phyloP scores from a whole-genome alignment of 2,888 invertebrate species.

The Rhabditoides inermis region DNA sequence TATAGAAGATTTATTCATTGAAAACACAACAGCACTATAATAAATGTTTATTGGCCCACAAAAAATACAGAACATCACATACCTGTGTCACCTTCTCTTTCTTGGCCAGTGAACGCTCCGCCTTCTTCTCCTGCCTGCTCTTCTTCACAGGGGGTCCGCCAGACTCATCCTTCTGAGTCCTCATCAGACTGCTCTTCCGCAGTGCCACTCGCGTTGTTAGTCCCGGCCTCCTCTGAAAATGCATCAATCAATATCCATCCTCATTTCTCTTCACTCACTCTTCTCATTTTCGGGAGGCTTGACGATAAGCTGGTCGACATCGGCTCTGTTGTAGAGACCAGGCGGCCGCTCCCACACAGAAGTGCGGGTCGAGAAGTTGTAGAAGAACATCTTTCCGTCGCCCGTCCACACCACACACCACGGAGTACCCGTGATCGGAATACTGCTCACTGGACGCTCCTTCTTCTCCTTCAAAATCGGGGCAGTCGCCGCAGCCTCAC shows the following conservation, averaged over 20 bases:
- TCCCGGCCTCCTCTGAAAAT: not conserved
- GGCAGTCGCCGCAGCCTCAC: conserved; percentile 51
- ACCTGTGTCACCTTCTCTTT: conserved; percentile 33
- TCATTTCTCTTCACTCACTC: too few relatives aligned
- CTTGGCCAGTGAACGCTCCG: conserved; percentile 23
- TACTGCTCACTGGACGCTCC: conserved; percentile 79
- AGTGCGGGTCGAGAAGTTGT: conserved; percentile 86
- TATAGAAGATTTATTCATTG: too few relatives aligned
- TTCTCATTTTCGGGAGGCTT: conserved; percentile 61
- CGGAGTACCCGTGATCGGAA: conserved; percentile 75
- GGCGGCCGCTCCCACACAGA: conserved; percentile 96
- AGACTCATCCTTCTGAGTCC: conserved; percentile 21
- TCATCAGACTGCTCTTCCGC: conserved; percentile 7
- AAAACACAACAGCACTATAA: too few relatives aligned
- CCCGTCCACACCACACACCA: conserved; percentile 99
- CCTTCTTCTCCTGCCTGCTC: conserved; percentile 42
- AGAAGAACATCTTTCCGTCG: conserved; percentile 94
- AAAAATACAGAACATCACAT: too few relatives aligned
- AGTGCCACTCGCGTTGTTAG: too few relatives aligned
- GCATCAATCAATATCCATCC: not conserved
- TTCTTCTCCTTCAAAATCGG: conserved; percentile 54
- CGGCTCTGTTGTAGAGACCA: conserved; percentile 71
- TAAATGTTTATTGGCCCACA: too few relatives aligned
- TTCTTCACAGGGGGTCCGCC: conserved; percentile 48
- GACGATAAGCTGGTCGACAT: conserved; percentile 83